Evolutionary conservation across 2,797 vertebrate genomes (phyloP), one percentile per base, ranked within the genome.

Genomic region (Paedocypris micromegethes): DNA sequence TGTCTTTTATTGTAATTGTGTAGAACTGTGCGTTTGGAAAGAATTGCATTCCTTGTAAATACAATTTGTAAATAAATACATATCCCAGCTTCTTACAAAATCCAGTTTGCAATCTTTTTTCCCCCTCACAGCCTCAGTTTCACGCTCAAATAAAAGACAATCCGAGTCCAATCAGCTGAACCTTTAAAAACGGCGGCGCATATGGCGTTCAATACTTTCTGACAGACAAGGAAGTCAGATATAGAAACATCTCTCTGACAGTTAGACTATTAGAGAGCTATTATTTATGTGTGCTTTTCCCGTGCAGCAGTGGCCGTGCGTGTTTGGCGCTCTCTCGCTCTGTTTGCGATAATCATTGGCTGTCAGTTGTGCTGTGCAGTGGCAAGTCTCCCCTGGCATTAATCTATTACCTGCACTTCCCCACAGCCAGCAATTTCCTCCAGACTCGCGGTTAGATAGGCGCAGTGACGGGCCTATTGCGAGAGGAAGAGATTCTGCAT

Each of bases 331-430:
- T 8, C 40, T 65, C 5, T 69, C 62, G 61, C 66, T 79, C 63
- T 87, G 80, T 86, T 85, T 87, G 83, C 58, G 80, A 87, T 88
- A 87, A 89, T 89, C 83, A 87, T 82, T 85, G 86, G 82, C 78
- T 89, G 87, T 86, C 85, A 88, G 68, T 68, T 74, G 68, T 72
- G 72, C 76, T 79, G 80, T 68, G 78, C 72, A 72, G 64, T 80
- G 82, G 73, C 75, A 70, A 81, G 80, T 81, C 77, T 83, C 79
- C 82, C 80, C 81, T 84, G 83, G 85, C 86, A 89, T 90, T 88
- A 89, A 88, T 88, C 84, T 83, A 89, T 88, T 90, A 89, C 84
- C 87, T 88, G 83, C 77, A 84, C 81, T 81, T 84, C 82, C 79
- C 81, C 82, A 78, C 74, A 75, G 78, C 77, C 70, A 74, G 71